These are phyloP conservation scores for Ariopsis seemanni DNA, from an alignment of 2,113 vertebrate species.

Conservation along the genomic window DNA sequence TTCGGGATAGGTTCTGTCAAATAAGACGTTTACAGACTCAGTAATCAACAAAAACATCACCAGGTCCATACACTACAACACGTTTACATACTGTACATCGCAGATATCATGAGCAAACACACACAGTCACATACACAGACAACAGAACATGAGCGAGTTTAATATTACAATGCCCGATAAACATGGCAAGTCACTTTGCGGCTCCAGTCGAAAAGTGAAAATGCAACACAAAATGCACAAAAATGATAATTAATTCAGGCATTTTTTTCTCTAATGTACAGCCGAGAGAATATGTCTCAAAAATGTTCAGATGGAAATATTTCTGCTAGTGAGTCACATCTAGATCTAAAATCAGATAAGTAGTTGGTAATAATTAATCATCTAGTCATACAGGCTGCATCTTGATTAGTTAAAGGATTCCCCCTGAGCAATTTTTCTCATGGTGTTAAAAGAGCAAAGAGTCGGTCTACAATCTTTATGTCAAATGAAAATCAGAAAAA, in stretches of 20 bases:
- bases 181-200: neutral
- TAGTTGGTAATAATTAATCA: neutral
- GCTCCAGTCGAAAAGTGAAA: neutral
- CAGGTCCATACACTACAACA: neutral
- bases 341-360: neutral
- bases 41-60: neutral
- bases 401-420: neutral
- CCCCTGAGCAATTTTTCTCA: neutral
- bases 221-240: neutral
- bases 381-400: neutral
- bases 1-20: neutral
- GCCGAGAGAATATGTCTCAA: neutral
- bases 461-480: neutral
- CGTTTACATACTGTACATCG: neutral
- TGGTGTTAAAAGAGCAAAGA: neutral
- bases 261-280: neutral
- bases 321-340: neutral
- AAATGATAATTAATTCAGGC: neutral
- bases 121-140: neutral
- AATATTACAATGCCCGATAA: neutral
- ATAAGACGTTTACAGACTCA: neutral
- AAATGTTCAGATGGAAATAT: neutral
- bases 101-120: neutral
- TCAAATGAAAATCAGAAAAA: neutral
- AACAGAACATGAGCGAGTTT: neutral